A percentile compares a stretch with the other conserved stretches of the same genome.
Evolutionary conservation across 2,888 invertebrate species (phyloP).

Genomic region (Drosophila putrida): DNA sequence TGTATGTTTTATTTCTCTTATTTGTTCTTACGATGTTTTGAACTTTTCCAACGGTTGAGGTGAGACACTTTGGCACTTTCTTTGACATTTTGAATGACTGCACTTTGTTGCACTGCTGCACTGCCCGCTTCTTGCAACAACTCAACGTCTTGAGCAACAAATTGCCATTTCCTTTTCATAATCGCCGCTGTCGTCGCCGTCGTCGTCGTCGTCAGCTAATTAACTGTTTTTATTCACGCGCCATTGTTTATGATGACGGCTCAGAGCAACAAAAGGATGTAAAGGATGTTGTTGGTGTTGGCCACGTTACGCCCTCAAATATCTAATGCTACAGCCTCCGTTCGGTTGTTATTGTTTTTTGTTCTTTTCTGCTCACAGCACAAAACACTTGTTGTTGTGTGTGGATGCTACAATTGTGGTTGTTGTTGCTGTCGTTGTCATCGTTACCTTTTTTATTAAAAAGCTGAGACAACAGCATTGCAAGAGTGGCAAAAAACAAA

Average conservation of each 20-base stretch:
- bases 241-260: slow-evolving; percentile 40
- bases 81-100: background rate
- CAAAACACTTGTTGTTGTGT: slow-evolving; percentile 57
- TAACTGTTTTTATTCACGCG: slow-evolving; percentile 36
- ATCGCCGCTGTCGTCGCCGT: slow-evolving; percentile 14
- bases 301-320: slow-evolving; percentile 28
- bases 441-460: slow-evolving; percentile 61
- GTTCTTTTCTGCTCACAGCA: slow-evolving; percentile 15
- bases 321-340: slow-evolving; percentile 35
- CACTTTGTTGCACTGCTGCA: background rate
- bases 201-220: slow-evolving; percentile 42
- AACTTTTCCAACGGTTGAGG: background rate
- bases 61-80: background rate
- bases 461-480: slow-evolving; percentile 47
- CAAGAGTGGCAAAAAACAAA: slow-evolving; percentile 27
- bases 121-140: background rate
- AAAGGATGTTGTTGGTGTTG: slow-evolving; percentile 4
- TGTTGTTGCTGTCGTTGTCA: slow-evolving; percentile 37
- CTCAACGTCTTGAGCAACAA: slow-evolving; percentile 46
- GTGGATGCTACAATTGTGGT: slow-evolving; percentile 24
- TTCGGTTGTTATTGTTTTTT: slow-evolving; percentile 7
- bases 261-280: slow-evolving; percentile 36
- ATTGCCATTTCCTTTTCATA: slow-evolving; percentile 58
- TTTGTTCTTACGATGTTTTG: background rate
- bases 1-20: background rate